Percentiles rank a stretch among this genome's conserved stretches.
Evolutionary conservation across 2,113 vertebrate species (phyloP).

Genomic region (Chloropsis hardwickii): DNA sequence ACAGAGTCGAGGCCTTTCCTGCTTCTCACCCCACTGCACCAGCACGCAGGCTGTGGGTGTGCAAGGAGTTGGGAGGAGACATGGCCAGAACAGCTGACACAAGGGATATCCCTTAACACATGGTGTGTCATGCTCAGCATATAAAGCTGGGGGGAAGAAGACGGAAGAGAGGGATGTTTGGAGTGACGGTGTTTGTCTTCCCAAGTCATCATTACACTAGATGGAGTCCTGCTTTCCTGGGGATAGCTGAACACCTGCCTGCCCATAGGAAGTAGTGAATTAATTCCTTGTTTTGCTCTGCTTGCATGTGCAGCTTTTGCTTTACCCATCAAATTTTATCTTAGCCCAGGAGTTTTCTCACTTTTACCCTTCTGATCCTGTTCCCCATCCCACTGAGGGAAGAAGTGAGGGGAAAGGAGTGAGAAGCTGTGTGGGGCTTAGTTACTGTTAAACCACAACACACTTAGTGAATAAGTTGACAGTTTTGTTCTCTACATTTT

Average conservation of each 20-base stretch:
- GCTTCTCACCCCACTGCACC: not conserved
- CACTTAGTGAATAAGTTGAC: too few relatives aligned
- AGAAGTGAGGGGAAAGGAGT: not conserved
- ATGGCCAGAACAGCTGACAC: not conserved
- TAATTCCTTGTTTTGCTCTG: not conserved
- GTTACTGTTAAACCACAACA: not conserved
- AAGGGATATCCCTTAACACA: not conserved
- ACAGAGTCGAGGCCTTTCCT: not conserved
- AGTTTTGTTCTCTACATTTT: not conserved
- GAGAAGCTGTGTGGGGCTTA: not conserved
- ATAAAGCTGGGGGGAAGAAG: not conserved
- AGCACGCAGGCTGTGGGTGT: not conserved
- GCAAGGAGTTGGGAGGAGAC: not conserved
- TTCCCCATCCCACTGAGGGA: not conserved
- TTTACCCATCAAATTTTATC: not conserved
- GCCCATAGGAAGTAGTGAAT: not conserved
- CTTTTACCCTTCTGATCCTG: not conserved
- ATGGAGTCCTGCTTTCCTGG: not conserved
- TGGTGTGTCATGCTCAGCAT: not conserved
- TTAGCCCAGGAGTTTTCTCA: not conserved
- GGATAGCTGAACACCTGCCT: not conserved
- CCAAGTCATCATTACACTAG: rapidly evolving
- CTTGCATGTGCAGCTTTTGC: not conserved
- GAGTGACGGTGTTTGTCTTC: not conserved
- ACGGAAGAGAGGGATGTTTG: not conserved